Evolutionary conservation across 2,797 vertebrate genomes (phyloP).

Genomic region (Serranus cabrilla): DNA sequence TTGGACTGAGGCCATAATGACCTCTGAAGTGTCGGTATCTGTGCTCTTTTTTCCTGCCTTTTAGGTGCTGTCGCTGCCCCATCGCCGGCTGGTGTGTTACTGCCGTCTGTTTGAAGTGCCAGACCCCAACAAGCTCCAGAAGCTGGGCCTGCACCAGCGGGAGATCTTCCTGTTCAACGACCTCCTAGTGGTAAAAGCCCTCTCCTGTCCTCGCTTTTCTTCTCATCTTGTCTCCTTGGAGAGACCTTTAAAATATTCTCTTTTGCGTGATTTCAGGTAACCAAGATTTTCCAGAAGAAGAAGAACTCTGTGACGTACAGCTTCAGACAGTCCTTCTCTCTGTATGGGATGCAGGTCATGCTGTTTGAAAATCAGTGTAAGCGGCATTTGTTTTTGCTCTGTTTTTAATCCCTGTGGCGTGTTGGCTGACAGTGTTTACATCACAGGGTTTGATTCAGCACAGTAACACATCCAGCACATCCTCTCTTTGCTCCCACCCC

Average conservation of each 20-base stretch:
- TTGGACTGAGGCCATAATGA: constrained; percentile 41
- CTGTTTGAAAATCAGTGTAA: constrained; percentile 99
- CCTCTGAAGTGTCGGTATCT: constrained; percentile 46
- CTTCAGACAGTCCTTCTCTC: constrained; percentile 97
- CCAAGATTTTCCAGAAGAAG: constrained; percentile 99
- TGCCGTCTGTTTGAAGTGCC: constrained; percentile 98
- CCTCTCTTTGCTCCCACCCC: constrained; percentile 48
- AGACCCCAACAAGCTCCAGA: constrained; percentile 98
- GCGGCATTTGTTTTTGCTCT: constrained; percentile 58
- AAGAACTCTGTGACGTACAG: constrained; percentile 99
- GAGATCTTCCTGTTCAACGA: constrained; percentile 99
- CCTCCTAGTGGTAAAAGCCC: constrained; percentile 92
- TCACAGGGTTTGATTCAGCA: constrained; percentile 40
- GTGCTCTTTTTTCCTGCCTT: constrained; percentile 7
- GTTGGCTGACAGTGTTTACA: constrained; percentile 58
- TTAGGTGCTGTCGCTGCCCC: constrained; percentile 96
- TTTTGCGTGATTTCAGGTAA: constrained; percentile 87
- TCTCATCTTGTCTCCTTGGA: neutral
- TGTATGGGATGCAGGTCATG: constrained; percentile 98
- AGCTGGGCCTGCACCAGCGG: constrained; percentile 96
- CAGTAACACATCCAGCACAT: constrained; percentile 29
- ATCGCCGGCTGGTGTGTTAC: constrained; percentile 97
- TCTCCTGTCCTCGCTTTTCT: constrained; percentile 3
- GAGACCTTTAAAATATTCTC: neutral
- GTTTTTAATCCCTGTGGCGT: neutral